Percentiles rank a stretch among this genome's conserved stretches.
phyloP scores from a whole-genome alignment of 1,140 invertebrate species.

The Cydia strobilella region DNA sequence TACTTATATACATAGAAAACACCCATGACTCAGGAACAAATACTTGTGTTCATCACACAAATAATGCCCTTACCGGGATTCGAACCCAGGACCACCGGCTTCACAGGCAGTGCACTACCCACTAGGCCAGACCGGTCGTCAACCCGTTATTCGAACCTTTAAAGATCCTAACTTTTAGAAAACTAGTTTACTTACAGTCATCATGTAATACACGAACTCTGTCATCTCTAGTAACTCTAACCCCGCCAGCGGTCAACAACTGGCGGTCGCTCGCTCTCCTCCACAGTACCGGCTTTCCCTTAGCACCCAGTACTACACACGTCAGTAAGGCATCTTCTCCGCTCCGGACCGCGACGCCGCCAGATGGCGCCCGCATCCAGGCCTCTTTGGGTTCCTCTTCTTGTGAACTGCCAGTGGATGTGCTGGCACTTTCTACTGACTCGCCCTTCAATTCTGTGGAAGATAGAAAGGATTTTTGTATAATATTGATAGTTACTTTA shows the following conservation, averaged over 20 bases:
- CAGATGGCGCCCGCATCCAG: conserved; percentile 63
- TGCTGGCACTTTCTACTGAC: conserved; percentile 53
- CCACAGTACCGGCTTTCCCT: conserved; percentile 84
- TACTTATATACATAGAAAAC: too few relatives aligned
- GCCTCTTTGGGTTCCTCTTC: conserved; percentile 62
- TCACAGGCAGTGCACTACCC: too few relatives aligned
- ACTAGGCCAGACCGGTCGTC: too few relatives aligned
- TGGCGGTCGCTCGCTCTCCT: conserved; percentile 85
- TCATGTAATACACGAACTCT: conserved; percentile 87
- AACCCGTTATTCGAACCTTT: too few relatives aligned
- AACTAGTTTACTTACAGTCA: conserved; percentile 63
- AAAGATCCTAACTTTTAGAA: neutral
- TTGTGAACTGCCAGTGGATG: conserved; percentile 51
- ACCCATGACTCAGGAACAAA: too few relatives aligned
- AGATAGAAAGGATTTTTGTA: conserved; percentile 33
- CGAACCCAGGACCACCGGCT: too few relatives aligned
- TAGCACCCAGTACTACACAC: conserved; percentile 86
- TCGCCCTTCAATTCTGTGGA: conserved; percentile 56
- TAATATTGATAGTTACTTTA: neutral
- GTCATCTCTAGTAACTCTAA: conserved; percentile 85
- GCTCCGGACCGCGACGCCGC: conserved; percentile 72
- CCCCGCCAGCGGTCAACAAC: conserved; percentile 87
- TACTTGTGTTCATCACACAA: too few relatives aligned
- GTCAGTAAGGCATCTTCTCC: conserved; percentile 88
- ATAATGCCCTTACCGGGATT: too few relatives aligned